phyloP scores from a whole-genome alignment of 37 sponge, comb jelly and placozoan species.

The Aplysina aerophoba region DNA sequence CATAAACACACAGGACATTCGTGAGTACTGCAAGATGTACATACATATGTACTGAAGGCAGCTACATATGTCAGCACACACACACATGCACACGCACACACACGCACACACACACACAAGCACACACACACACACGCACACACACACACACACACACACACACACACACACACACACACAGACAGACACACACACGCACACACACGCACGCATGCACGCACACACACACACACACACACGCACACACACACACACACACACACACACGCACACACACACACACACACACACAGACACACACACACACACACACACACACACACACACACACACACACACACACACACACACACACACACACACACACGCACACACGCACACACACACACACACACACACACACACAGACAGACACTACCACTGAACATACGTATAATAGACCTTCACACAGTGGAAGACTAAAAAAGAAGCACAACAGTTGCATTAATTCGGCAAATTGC shows the following conservation, averaged over 20 bases:
- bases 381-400: no score
- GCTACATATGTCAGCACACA: not conserved
- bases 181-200: conserved; percentile 42
- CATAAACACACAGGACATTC: not conserved
- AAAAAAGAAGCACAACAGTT: no score
- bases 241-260: conserved; percentile 54
- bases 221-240: conserved; percentile 44
- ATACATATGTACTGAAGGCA: no score
- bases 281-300: conserved; percentile 47
- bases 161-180: conserved; percentile 53
- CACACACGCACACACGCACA: conserved; percentile 4
- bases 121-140: no score
- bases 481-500: no score
- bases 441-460: no score
- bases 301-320: conserved; percentile 48
- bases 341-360: no score
- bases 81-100: conserved; percentile 19
- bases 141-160: conserved; percentile 7
- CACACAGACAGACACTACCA: no score
- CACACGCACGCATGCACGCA: conserved; percentile 36
- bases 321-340: conserved; percentile 25
- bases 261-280: conserved; percentile 52
- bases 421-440: no score
- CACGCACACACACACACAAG: not conserved
- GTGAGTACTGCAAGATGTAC: no score